A percentile compares a stretch with the other conserved stretches of the same genome.
Conservation (phyloP, 2,113 vertebrate genomes). For the Podarcis raffonei region DNA sequence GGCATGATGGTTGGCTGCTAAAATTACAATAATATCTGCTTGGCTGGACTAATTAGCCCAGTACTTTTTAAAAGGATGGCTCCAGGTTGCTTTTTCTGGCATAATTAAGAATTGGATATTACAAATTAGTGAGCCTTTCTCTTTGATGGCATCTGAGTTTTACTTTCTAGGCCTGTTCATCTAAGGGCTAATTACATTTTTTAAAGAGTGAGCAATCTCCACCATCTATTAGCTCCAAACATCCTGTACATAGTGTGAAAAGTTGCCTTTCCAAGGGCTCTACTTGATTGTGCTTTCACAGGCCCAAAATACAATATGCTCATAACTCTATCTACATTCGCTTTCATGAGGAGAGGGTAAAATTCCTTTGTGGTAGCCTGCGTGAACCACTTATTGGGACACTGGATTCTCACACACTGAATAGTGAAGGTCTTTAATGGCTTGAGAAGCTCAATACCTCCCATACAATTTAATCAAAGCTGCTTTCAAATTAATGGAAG, state of each 20-base stretch:
- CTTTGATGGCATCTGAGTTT: slow-evolving; percentile 3
- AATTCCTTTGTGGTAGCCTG: slow-evolving; percentile 46
- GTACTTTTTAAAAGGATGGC: neutral
- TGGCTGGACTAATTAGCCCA: neutral
- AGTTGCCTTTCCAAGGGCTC: slow-evolving; percentile 14
- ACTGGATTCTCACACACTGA: slow-evolving; percentile 32
- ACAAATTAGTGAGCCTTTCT: slow-evolving; percentile 7
- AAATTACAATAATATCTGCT: too few relatives aligned
- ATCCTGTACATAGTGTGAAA: slow-evolving; percentile 45
- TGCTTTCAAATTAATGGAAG: slow-evolving; percentile 51
- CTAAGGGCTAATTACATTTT: slow-evolving; percentile 54
- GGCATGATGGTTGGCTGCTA: too few relatives aligned
- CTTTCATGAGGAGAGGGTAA: slow-evolving; percentile 44
- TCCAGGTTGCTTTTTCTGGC: neutral
- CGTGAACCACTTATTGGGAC: slow-evolving; percentile 29
- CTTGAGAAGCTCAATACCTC: slow-evolving; percentile 35
- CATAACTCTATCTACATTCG: slow-evolving; percentile 58
- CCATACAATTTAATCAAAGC: slow-evolving; percentile 43
- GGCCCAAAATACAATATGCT: slow-evolving; percentile 40
- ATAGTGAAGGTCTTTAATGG: slow-evolving; percentile 49
- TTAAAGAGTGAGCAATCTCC: slow-evolving; percentile 12
- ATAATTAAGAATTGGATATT: slow-evolving; percentile 13
- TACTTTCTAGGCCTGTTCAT: slow-evolving; percentile 29
- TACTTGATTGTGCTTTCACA: slow-evolving; percentile 12
- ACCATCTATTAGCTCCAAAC: slow-evolving; percentile 47